Evolutionary conservation across 2,797 vertebrate genomes (phyloP), one percentile per base, ranked within the genome.

Genomic region (Periophthalmus magnuspinnatus): DNA sequence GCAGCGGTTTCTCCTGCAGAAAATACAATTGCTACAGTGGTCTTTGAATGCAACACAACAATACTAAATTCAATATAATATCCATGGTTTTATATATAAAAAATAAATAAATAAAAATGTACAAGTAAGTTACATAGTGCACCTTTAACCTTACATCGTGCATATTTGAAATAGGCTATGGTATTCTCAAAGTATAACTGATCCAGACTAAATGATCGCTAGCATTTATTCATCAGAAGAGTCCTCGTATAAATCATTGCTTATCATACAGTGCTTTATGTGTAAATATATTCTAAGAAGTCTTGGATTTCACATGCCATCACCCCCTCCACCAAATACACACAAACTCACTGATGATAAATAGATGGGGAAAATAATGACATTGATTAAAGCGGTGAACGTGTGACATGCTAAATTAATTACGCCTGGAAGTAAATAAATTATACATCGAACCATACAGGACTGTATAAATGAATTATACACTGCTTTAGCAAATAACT

Each of bases 381-480:
- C 70, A 75, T 69, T 79, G 72, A 78, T 84, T 83, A 77, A 80
- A 82, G 57, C 55, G 56, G 75, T 58, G 74, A 68, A 36, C 70
- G 75, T 81, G 77, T n/a, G 32, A 80, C 74, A 73, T 70, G 55
- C 62, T 81, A 61, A 82, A 83, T 83, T 78, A 87, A 87, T 84
- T 48, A 75, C 58, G 75, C 36, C 70, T 65, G 0, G 63, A 10
- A 76, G 73, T 89, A 80, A 88, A 89, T 89, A 75, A 87, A 81
- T 83, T 11, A 90, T 88, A 83, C 81, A 78, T 64, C 80, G 80
- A 81, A 81, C 41, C 67, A 79, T 74, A 77, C 80, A 68, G 65
- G 75, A 74, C 75, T 75, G 54, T 70, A 41, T 85, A 60, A 87
- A 88, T 89, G 45, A 87, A 84, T 88, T 57, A 86, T 85, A 74